Conservation (phyloP, 2,888 invertebrate species). For the Pandemis cinnamomeana region DNA sequence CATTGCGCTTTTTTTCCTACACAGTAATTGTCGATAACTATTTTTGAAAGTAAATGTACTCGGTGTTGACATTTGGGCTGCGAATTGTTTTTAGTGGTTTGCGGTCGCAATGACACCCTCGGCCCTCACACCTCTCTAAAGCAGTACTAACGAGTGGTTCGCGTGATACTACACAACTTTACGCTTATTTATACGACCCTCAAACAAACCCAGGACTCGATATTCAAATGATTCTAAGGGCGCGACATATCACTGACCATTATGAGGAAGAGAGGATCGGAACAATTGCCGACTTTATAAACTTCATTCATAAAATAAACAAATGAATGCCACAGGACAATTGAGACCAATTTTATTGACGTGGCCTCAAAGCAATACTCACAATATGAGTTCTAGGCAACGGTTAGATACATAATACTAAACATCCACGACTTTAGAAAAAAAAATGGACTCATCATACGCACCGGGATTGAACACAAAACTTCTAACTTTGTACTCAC, state of each 20-base stretch:
- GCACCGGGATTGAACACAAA: too few species aligned
- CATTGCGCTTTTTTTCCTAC: too few species aligned
- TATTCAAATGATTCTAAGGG: conserved; percentile 69
- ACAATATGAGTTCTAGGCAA: too few species aligned
- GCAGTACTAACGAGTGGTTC: conserved; percentile 79
- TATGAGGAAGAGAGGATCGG: conserved; percentile 58
- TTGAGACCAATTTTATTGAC: too few species aligned
- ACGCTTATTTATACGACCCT: conserved; percentile 79
- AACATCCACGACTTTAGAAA: too few species aligned
- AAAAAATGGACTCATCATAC: too few species aligned
- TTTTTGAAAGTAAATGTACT: background rate
- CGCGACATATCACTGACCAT: conserved; percentile 80
- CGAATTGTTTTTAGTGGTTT: conserved; percentile 59
- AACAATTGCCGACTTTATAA: background rate
- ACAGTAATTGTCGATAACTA: background rate
- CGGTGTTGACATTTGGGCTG: conserved; percentile 63
- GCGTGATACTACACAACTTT: conserved; percentile 77
- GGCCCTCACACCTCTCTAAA: conserved; percentile 62
- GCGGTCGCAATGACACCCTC: conserved; percentile 75
- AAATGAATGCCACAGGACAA: too few species aligned
- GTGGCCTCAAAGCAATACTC: too few species aligned
- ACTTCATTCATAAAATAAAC: too few species aligned
- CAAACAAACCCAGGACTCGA: conserved; percentile 68
- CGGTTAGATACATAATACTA: too few species aligned
- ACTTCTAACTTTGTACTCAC: too few species aligned